Conservation (phyloP, 2,113 vertebrate genomes). For the Plecotus auritus region DNA sequence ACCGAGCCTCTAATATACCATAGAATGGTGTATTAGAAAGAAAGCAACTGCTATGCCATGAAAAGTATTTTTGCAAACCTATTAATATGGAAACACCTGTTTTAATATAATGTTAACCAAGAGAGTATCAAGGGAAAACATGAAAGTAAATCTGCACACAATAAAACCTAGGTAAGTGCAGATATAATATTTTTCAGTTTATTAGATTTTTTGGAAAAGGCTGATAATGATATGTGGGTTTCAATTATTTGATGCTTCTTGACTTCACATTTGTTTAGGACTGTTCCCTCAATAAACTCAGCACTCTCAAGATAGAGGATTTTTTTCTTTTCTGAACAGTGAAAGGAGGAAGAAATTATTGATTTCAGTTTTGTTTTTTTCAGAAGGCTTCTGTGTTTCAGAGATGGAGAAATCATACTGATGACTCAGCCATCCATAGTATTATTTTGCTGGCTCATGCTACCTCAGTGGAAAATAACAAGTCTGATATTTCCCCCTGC, state of each 20-base stretch:
- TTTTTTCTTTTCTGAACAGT: neutral
- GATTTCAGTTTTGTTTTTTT: neutral
- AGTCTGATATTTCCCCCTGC: neutral
- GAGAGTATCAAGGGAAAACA: neutral
- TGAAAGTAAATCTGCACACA: neutral
- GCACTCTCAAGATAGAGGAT: neutral
- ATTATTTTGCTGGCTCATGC: constrained; percentile 40
- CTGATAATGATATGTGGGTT: neutral
- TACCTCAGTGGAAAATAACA: neutral
- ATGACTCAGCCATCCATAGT: neutral
- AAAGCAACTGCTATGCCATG: neutral
- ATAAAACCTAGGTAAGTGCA: neutral
- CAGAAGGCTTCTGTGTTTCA: neutral
- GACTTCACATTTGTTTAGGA: neutral
- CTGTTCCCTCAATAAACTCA: neutral
- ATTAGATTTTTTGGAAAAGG: neutral
- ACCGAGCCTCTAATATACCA: too few relatives aligned
- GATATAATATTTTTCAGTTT: constrained; percentile 6
- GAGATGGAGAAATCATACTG: neutral
- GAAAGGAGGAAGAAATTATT: neutral
- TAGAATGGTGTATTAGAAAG: neutral
- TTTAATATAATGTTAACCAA: neutral
- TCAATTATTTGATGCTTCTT: neutral
- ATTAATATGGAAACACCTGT: neutral
- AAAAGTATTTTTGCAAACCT: neutral